Percentiles rank a stretch among this genome's conserved stretches.
Conservation (phyloP, 2,888 invertebrate species). For the Mantis religiosa region DNA sequence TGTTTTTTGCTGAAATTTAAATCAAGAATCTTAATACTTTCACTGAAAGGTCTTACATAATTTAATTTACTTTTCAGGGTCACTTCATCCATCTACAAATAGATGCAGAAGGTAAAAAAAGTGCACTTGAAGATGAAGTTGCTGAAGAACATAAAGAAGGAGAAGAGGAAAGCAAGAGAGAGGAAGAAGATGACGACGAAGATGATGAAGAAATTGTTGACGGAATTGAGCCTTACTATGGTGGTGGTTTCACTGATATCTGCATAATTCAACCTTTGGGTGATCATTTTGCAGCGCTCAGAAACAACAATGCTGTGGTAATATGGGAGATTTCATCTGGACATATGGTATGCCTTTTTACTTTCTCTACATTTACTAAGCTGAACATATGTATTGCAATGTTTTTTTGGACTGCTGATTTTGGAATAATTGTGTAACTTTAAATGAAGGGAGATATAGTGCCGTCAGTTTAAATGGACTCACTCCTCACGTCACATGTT, state of each 20-base stretch:
- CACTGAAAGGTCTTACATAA: neutral
- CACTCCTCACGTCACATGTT: too few species aligned
- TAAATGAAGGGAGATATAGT: too few species aligned
- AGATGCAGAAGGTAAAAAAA: neutral
- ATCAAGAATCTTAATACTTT: too few species aligned
- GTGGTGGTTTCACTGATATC: neutral
- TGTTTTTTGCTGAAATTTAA: too few species aligned
- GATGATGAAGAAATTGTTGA: neutral
- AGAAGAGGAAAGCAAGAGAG: neutral
- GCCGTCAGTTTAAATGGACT: too few species aligned
- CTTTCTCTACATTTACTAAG: too few species aligned
- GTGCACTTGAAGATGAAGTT: neutral
- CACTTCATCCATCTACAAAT: neutral
- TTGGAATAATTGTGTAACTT: too few species aligned
- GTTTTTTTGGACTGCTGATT: too few species aligned
- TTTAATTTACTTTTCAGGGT: neutral
- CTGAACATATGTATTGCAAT: too few species aligned
- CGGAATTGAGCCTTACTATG: neutral
- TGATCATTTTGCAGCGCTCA: slow-evolving; percentile 4
- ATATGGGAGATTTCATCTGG: slow-evolving; percentile 13
- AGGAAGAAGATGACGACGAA: neutral
- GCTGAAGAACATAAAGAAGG: neutral
- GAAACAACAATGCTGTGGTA: neutral
- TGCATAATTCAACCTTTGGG: slow-evolving; percentile 16
- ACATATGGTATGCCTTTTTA: neutral